Evolutionary conservation across 1,140 invertebrate species (phyloP).

Genomic region (Drosophila novamexicana): DNA sequence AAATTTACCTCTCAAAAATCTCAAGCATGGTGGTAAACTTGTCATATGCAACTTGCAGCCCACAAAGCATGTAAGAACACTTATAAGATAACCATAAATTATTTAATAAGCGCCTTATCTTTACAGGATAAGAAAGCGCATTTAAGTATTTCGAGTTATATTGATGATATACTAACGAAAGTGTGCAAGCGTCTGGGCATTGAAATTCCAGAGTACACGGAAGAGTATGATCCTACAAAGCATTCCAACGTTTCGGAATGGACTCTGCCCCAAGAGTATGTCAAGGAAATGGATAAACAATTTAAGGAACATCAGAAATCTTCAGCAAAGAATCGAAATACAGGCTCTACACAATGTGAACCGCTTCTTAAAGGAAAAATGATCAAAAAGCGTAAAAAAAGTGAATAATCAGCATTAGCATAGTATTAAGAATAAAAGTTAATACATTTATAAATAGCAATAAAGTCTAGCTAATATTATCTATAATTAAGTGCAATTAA

Average conservation of each 20-base stretch:
- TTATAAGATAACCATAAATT: neutral
- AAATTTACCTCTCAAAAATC: slow-evolving; percentile 94
- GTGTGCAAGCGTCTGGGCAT: slow-evolving; percentile 90
- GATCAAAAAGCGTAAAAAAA: slow-evolving; percentile 34
- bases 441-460: neutral
- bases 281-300: slow-evolving; percentile 62
- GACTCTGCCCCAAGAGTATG: slow-evolving; percentile 85
- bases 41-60: slow-evolving; percentile 98
- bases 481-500: neutral
- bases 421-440: neutral
- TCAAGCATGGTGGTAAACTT: slow-evolving; percentile 94
- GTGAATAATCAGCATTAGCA: slow-evolving; percentile 18
- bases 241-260: slow-evolving; percentile 86
- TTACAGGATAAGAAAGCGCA: slow-evolving; percentile 95
- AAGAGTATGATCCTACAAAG: slow-evolving; percentile 89
- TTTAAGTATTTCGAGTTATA: slow-evolving; percentile 94
- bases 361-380: slow-evolving; percentile 2
- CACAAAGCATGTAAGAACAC: slow-evolving; percentile 94
- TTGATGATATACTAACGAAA: slow-evolving; percentile 92
- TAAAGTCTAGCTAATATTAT: neutral
- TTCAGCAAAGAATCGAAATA: slow-evolving; percentile 23
- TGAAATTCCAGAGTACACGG: slow-evolving; percentile 89
- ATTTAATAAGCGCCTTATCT: slow-evolving; percentile 22
- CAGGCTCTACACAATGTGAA: neutral
- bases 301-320: slow-evolving; percentile 58